Base-by-base conservation (phyloP, 2,888 invertebrate genomes). In the Ormia ochracea region DNA sequence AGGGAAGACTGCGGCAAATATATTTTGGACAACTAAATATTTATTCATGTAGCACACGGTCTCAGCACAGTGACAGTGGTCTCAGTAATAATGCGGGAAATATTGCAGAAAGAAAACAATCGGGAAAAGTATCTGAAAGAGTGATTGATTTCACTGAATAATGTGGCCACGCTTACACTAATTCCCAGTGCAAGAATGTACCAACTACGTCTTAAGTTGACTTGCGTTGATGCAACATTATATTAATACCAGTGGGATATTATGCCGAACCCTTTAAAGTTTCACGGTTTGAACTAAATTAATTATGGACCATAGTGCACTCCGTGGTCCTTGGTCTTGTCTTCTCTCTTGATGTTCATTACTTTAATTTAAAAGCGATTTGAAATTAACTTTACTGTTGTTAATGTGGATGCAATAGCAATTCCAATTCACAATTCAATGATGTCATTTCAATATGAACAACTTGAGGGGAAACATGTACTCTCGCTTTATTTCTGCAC, bases 361-460 rank as follows among this genome's bases (percentile, higher is more conserved):
- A 88, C 87, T 85, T 85, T 87, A 87, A 87, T 88, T 87, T 87
- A 85, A 87, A 87, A 86, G 83, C 86, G 86, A 88, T 88, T 88
- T 85, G 82, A 86, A 87, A 88, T 87, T 88, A 88, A 87, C 85
- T 87, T 84, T 84, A 85, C 86, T 86, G 85, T 83, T 82, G 75
- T 70, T 70, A 75, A 70, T 82, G 58, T 65, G 73, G 43, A 56
- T 65, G 45, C 36, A 41, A 58, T 65, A 59, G 65, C 33, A 54
- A 41, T 43, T 56, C 56, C 50, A 38, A 45, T 43, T 5, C 26
- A 31, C 3, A 38, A 70, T 50, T 61, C 31, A 41, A 52, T 52
- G 17, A 26, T 56, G 48, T 63, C 26, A 52, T 36, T 66, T 50
- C 54, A 52, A 43, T 72, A 65, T 65, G 14, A 59, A 59, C 58